Base-by-base conservation (phyloP, 2,113 vertebrate species). In the Pygoscelis antarcticus region DNA sequence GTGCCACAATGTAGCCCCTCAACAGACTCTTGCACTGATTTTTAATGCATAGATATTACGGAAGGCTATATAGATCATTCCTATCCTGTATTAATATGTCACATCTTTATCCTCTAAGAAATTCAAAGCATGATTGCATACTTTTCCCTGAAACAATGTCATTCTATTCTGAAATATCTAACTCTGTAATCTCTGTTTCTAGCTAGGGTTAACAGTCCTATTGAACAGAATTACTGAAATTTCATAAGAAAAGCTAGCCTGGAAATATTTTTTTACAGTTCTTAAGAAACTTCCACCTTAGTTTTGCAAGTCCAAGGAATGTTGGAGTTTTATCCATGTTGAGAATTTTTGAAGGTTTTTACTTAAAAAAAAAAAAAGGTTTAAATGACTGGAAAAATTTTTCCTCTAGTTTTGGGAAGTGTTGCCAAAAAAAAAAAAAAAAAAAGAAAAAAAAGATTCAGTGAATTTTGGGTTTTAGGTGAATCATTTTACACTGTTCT, bases 401-500 rank as follows among this genome's bases (percentile, higher is more conserved):
- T 96, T 74, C 57, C 36, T 87, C 38, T 91, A 89, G n/a, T 83
- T 90, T 89, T 86, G 57, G 74, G 69, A 94, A 82, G 7, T 38
- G 32, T 60, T 94, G 82, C 76, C 58, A 96, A 85, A 89, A 95
- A 61, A 85, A 72, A 38, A 65, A 36, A 30, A 32, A 71, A 38
- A 65, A 36, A 30, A 32, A 8, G 2, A 30, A 32, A 29, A 36
- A 83, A 90, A 90, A 93, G 47, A 49, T 78, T 64, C 61, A n/a
- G 38, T 77, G 79, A 93, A 89, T 97, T 90, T 95, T 60, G 61
- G 51, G 55, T 52, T 97, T 95, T 95, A 93, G 87, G 90, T 64
- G 64, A 97, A 96, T 93, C 70, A 87, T 97, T 97, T 93, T 96
- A 91, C 52, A 82, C 70, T 83, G 8, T 76, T 88, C 64, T 92